Evolutionary conservation across 2,888 invertebrate species (phyloP).

Genomic region (Tetramorium bicarinatum): DNA sequence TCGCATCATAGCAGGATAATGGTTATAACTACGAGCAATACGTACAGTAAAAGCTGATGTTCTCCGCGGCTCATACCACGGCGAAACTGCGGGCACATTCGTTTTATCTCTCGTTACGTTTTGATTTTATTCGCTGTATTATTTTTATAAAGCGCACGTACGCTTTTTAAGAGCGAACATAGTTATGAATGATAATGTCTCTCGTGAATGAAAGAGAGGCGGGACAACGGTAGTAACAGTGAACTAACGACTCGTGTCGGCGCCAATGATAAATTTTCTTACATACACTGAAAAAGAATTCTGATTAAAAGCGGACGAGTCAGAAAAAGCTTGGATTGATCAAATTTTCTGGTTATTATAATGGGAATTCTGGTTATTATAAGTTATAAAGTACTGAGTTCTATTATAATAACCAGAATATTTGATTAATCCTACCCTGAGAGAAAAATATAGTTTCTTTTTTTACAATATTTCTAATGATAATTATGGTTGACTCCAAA

Average conservation of each 20-base stretch:
- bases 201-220: background rate
- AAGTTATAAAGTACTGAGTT: no score
- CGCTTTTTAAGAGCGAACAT: background rate
- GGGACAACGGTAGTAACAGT: no score
- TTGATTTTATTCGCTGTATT: constrained; percentile 34
- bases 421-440: no score
- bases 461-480: no score
- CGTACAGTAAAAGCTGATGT: constrained; percentile 29
- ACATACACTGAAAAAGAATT: no score
- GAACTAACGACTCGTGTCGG: background rate
- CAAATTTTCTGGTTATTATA: no score
- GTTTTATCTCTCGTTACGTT: constrained; percentile 26
- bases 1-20: constrained; percentile 48
- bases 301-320: no score
- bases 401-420: no score
- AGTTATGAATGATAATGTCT: background rate
- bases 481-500: no score
- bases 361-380: no score
- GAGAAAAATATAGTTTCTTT: no score
- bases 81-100: constrained; percentile 28
- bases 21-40: constrained; percentile 51
- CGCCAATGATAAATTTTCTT: background rate
- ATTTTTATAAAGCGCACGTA: constrained; percentile 10
- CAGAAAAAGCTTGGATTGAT: no score
- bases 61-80: background rate